A percentile compares a stretch with the other conserved stretches of the same genome.
These are phyloP conservation scores for Variabilichromis moorii DNA, from an alignment of 2,113 vertebrate genomes.

Conservation along the genomic window DNA sequence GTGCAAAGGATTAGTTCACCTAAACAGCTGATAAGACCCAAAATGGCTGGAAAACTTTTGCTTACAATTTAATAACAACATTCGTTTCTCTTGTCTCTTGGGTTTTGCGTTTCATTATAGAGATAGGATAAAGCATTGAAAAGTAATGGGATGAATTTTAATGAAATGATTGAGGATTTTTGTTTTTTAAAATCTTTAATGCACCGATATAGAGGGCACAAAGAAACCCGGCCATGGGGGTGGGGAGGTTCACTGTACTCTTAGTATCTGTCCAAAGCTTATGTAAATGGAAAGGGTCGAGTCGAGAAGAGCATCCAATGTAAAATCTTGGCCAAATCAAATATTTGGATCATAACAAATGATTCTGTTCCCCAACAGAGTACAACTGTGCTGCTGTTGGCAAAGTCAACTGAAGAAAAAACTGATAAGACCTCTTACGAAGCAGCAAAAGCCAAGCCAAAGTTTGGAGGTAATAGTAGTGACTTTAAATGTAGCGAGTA, in stretches of 20 bases:
- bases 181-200: not conserved
- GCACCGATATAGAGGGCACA: not conserved
- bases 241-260: not conserved
- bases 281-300: not conserved
- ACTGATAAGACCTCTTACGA: not conserved
- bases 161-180: not conserved
- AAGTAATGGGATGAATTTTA: constrained; percentile 22
- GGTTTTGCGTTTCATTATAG: constrained; percentile 43
- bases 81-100: constrained; percentile 25
- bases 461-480: not conserved
- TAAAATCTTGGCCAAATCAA: not conserved
- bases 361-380: not conserved
- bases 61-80: constrained; percentile 37
- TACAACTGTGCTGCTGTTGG: not conserved
- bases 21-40: constrained; percentile 30
- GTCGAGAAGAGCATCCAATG: not conserved
- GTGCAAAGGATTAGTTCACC: constrained; percentile 8
- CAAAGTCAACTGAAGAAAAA: not conserved
- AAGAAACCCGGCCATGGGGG: not conserved
- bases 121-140: constrained; percentile 33
- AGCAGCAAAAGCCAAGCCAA: not conserved
- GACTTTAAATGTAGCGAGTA: not conserved
- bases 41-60: not conserved
- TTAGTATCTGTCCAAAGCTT: not conserved
- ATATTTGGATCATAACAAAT: not conserved